Evolutionary conservation across 2,113 vertebrate genomes (phyloP), one percentile per base, ranked within the genome.

Genomic region (Dipodomys ordii): DNA sequence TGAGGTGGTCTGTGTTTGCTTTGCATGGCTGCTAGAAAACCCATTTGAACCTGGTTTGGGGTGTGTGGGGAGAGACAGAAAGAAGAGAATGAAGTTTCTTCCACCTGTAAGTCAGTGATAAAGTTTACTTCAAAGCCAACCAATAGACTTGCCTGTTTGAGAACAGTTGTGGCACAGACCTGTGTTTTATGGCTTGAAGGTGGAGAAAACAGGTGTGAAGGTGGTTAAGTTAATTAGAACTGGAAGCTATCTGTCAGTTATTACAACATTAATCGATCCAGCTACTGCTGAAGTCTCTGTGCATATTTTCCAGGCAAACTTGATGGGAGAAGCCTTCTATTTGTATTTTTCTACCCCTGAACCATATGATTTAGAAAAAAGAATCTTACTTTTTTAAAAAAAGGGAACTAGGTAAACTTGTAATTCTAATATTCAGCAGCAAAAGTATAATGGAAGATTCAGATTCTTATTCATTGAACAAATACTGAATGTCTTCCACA

Each of bases 191-290:
- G 23, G 65, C 64, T 85, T 74, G 35, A 49, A 93, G 65, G 73
- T 46, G 23, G 77, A 81, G 64, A 68, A 84, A 72, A 57, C 77
- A 89, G 83, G 92, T 57, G 20, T 46, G 73, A n/a, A 78, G 65
- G 81, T 93, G 67, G 90, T 93, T 94, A 82, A 65, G 62, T 92
- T 92, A 89, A 93, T 74, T 87, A 83, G 7, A 93, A 79, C 60
- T 7, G 62, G 90, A 94, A 94, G 90, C 15, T 90, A n/a, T 86
- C 39, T 32, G 69, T 83, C 65, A 68, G 53, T 84, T 88, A 87
- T 65, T 68, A 93, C 81, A 91, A 67, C 82, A 85, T 64, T 76
- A 73, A 96, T 83, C 1, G 2, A 80, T 86, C 22, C n/a, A 13
- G 32, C 22, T 46, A 10, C 23, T 60, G 92, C 81, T 88, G 53